Evolutionary conservation across 2,113 vertebrate genomes (phyloP).

Genomic region (Platichthys flesus): DNA sequence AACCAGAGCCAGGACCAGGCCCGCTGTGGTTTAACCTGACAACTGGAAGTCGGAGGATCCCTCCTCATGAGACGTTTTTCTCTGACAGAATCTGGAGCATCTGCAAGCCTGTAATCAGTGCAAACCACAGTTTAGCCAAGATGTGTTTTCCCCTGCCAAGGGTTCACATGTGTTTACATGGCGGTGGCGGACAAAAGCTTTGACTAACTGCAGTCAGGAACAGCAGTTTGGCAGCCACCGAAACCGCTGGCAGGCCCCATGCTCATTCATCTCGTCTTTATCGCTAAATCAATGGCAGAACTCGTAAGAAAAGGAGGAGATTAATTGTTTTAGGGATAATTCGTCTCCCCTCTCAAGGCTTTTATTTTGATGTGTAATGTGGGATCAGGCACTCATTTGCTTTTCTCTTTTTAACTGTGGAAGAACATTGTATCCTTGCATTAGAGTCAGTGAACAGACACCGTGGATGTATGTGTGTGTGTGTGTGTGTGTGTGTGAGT

Average conservation of each 20-base stretch:
- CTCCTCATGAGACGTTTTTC: constrained; percentile 66
- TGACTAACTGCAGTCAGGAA: constrained; percentile 80
- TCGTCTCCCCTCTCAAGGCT: constrained; percentile 76
- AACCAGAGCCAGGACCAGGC: constrained; percentile 28
- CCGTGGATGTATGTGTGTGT: constrained; percentile 3
- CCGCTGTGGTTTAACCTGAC: constrained; percentile 71
- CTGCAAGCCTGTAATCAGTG: constrained; percentile 77
- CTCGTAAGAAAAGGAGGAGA: constrained; percentile 83
- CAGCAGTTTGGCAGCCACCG: constrained; percentile 86
- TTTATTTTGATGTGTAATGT: constrained; percentile 80
- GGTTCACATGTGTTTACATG: constrained; percentile 74
- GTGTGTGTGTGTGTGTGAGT: constrained; percentile 11
- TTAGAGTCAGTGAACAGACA: constrained; percentile 27
- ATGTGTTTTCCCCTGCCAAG: constrained; percentile 83
- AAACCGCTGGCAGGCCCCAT: constrained; percentile 83
- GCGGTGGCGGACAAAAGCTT: constrained; percentile 69
- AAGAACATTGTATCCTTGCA: constrained; percentile 65
- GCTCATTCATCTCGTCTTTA: constrained; percentile 91
- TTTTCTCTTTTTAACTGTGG: constrained; percentile 63
- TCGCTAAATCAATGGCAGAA: constrained; percentile 87
- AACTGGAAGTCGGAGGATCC: constrained; percentile 59
- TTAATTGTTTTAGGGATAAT: constrained; percentile 89
- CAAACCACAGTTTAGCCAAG: constrained; percentile 70
- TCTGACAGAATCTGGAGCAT: constrained; percentile 69
- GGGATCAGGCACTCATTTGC: constrained; percentile 78